Conservation (phyloP, 2,113 vertebrate genomes). For the Panthera leo region DNA sequence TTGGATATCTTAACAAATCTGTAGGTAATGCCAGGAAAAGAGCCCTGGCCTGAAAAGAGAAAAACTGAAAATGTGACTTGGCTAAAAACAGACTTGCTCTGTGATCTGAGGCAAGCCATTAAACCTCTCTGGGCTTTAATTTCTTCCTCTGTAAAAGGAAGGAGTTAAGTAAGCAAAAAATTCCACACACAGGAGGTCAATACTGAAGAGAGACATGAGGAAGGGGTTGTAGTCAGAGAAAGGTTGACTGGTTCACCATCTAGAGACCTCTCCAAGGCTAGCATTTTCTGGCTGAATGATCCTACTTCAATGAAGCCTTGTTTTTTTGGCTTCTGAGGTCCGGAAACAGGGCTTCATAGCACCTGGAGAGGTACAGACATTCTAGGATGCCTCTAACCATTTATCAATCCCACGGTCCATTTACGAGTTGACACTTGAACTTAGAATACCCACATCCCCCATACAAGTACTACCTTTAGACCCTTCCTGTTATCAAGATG, state of each 20-base stretch:
- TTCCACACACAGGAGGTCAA: background rate
- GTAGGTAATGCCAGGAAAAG: background rate
- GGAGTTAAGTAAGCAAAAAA: slow-evolving; percentile 16
- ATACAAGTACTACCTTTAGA: background rate
- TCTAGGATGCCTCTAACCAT: background rate
- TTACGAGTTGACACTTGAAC: background rate
- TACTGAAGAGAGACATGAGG: background rate
- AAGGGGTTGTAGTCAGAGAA: background rate
- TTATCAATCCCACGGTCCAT: background rate
- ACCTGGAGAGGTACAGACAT: background rate
- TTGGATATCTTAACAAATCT: background rate
- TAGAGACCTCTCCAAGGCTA: background rate
- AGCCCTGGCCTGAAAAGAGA: background rate
- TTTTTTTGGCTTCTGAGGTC: background rate
- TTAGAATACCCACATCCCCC: background rate
- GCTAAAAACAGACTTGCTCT: background rate
- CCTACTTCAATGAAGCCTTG: background rate
- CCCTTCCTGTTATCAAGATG: background rate
- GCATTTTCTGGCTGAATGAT: background rate
- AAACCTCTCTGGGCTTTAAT: background rate
- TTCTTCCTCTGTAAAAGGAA: slow-evolving; percentile 28
- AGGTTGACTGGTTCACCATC: background rate
- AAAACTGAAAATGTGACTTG: background rate
- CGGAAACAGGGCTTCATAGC: slow-evolving; percentile 8
- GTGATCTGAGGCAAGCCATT: slow-evolving; percentile 5